phyloP scores from a whole-genome alignment of 2,113 vertebrate genomes.

The Chaetorhynchus papuensis region DNA sequence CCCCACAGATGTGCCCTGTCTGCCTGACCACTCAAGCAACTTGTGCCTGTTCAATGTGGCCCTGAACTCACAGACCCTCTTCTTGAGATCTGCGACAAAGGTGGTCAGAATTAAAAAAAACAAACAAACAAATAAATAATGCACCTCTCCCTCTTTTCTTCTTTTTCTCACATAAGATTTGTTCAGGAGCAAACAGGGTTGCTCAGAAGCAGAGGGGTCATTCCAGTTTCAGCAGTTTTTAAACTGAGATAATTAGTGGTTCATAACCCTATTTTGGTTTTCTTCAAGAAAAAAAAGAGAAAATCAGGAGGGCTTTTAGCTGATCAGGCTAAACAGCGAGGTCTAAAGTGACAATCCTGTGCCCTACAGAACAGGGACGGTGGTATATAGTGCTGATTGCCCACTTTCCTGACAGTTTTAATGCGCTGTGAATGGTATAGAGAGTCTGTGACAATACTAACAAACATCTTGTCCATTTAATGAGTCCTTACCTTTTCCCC shows the following conservation, averaged over 20 bases:
- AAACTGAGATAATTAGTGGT: not conserved
- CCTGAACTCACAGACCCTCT: not conserved
- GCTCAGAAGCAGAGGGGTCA: not conserved
- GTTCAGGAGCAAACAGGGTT: not conserved
- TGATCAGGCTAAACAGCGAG: not conserved
- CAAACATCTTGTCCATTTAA: not conserved
- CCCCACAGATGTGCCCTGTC: not conserved
- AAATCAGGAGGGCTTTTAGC: not conserved
- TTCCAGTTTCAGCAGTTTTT: not conserved
- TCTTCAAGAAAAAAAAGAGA: rapidly evolving
- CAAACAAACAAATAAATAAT: not conserved
- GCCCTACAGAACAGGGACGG: not conserved
- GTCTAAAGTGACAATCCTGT: not conserved
- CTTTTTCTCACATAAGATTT: not conserved
- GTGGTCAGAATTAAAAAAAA: not conserved
- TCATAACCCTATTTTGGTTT: not conserved
- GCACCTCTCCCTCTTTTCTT: not conserved
- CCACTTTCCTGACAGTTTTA: not conserved
- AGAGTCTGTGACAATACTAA: not conserved
- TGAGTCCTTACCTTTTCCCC: not conserved
- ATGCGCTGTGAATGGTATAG: not conserved
- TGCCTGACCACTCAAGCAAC: not conserved
- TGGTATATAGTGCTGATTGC: not conserved
- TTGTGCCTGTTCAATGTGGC: not conserved
- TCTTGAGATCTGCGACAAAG: not conserved